phyloP scores from a whole-genome alignment of 2,113 vertebrate species.

The Rousettus leschenaultii region DNA sequence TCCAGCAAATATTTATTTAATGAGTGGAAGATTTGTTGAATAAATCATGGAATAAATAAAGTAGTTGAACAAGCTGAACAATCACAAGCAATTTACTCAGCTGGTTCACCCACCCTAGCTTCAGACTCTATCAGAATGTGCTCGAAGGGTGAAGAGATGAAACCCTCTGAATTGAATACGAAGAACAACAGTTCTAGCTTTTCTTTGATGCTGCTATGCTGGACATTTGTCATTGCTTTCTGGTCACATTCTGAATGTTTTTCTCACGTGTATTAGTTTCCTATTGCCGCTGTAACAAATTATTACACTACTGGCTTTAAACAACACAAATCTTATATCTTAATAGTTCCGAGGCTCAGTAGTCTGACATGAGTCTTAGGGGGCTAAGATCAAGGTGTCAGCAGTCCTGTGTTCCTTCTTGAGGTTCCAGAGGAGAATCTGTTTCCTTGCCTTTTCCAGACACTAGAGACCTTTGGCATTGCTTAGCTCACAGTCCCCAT shows the following conservation, averaged over 20 bases:
- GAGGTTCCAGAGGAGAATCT: not conserved
- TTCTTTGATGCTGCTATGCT: not conserved
- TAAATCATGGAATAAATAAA: conserved; percentile 33
- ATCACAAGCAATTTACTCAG: not conserved
- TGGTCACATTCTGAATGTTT: not conserved
- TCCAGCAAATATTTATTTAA: conserved; percentile 43
- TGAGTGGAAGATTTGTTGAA: not conserved
- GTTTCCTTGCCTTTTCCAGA: not conserved
- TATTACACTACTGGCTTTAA: not conserved
- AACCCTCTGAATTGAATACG: not conserved
- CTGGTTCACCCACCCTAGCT: not conserved
- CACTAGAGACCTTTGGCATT: not conserved
- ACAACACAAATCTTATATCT: not conserved
- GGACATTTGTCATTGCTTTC: not conserved
- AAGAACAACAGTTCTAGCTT: not conserved
- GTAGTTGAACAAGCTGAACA: not conserved
- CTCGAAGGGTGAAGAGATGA: not conserved
- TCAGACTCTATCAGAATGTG: not conserved
- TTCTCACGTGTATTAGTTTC: not conserved
- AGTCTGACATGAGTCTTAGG: not conserved
- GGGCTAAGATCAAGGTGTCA: not conserved
- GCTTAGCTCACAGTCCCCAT: not conserved
- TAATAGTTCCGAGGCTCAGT: not conserved
- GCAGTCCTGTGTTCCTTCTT: not conserved
- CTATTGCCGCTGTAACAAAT: not conserved